phyloP scores from a whole-genome alignment of 2,797 vertebrate genomes.

The Rhincodon typus region DNA sequence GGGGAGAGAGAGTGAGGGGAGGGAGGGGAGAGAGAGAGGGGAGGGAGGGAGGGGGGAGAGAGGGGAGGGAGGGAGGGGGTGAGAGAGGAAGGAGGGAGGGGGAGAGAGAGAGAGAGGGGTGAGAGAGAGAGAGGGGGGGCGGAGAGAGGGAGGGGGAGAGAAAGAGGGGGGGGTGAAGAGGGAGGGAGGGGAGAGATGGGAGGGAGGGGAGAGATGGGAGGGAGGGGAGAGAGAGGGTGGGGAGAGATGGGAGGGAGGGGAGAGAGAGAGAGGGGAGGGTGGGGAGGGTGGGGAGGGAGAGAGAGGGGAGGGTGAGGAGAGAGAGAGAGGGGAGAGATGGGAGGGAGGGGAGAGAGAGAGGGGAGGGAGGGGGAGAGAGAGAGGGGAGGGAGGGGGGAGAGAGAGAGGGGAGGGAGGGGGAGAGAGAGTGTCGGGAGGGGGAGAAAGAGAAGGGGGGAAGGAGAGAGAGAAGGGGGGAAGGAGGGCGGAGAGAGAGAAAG shows the following conservation, averaged over 20 bases:
- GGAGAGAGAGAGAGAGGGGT: fast-evolving
- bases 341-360: fast-evolving
- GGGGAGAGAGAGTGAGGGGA: no score
- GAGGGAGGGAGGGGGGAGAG: neutral
- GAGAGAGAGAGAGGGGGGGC: neutral
- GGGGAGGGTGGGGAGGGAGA: neutral
- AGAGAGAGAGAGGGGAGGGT: fast-evolving
- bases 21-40: fast-evolving
- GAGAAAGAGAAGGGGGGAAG: fast-evolving
- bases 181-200: no score
- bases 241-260: neutral
- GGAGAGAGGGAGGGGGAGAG: fast-evolving
- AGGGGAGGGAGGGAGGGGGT: neutral
- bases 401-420: fast-evolving
- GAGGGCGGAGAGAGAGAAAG: neutral
- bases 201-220: fast-evolving
- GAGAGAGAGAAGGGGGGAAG: fast-evolving
- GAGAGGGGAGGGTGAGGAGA: neutral
- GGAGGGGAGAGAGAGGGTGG: fast-evolving
- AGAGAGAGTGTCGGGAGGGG: neutral
- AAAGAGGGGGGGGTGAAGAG: neutral
- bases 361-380: fast-evolving
- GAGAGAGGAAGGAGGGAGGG: fast-evolving
- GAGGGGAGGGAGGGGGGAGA: neutral
- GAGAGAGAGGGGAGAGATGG: neutral